phyloP scores from a whole-genome alignment of 2,888 invertebrate genomes.

The Gandaritis pyraliata region DNA sequence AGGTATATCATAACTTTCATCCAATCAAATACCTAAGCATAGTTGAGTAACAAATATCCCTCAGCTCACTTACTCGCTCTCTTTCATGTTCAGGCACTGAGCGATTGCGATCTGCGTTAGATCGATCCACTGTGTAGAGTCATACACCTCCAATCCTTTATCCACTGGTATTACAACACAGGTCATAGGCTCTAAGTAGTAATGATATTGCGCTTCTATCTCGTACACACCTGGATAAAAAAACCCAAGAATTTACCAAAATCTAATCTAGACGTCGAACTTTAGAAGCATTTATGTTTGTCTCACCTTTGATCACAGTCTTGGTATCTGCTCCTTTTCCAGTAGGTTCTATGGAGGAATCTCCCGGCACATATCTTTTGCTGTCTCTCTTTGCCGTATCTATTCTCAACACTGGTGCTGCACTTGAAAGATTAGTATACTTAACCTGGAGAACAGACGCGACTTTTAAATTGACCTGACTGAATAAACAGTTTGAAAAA shows the following conservation, averaged over 20 bases:
- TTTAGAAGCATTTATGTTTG: too few species aligned
- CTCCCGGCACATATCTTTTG: slow-evolving; percentile 53
- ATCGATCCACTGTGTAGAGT: slow-evolving; percentile 87
- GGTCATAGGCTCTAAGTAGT: slow-evolving; percentile 88
- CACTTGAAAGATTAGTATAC: slow-evolving; percentile 71
- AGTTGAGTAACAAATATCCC: too few species aligned
- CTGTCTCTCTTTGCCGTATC: slow-evolving; percentile 75
- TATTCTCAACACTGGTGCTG: slow-evolving; percentile 67
- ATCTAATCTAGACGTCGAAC: too few species aligned
- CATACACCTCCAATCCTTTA: slow-evolving; percentile 86
- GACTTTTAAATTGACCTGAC: background rate
- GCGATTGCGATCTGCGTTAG: slow-evolving; percentile 84
- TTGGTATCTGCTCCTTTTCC: slow-evolving; percentile 63
- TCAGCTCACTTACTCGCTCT: slow-evolving; percentile 78
- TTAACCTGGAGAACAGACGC: slow-evolving; percentile 66
- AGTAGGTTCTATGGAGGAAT: slow-evolving; percentile 55
- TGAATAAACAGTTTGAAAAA: too few species aligned
- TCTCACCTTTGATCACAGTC: slow-evolving; percentile 37
- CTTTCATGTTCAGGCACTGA: slow-evolving; percentile 79
- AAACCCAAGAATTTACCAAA: too few species aligned
- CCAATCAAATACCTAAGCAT: too few species aligned
- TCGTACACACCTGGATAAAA: slow-evolving; percentile 77
- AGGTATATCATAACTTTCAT: too few species aligned
- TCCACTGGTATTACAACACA: slow-evolving; percentile 88
- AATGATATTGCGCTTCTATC: slow-evolving; percentile 89